Conservation (phyloP, 2,888 invertebrate genomes). For the Cyclophora punctaria region DNA sequence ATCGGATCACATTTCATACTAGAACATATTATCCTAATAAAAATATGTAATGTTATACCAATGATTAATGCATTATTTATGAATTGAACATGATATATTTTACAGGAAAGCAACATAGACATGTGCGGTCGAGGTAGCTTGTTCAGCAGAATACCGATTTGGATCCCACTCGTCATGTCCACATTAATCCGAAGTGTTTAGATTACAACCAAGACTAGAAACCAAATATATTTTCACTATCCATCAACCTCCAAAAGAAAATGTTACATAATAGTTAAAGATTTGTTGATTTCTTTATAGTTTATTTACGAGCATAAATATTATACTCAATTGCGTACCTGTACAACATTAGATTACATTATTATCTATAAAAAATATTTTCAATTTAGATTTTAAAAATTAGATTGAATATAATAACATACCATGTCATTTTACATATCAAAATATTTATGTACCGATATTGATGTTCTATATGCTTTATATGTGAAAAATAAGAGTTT, state of each 20-base stretch:
- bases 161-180: conserved; percentile 31
- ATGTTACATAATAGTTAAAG: background rate
- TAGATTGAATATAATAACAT: conserved; percentile 24
- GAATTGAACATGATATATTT: conserved; percentile 2
- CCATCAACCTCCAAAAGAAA: conserved; percentile 3
- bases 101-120: conserved; percentile 79
- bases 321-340: too few relatives aligned
- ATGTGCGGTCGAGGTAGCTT: conserved; percentile 75
- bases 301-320: conserved; percentile 2
- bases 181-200: conserved; percentile 7
- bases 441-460: conserved; percentile 4
- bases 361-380: conserved; percentile 14
- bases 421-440: conserved; percentile 59
- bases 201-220: too few relatives aligned
- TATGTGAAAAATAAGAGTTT: background rate
- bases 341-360: conserved; percentile 6
- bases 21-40: too few relatives aligned
- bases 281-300: conserved; percentile 10
- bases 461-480: conserved; percentile 1
- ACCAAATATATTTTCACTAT: conserved; percentile 6
- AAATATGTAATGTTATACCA: too few relatives aligned
- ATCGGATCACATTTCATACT: too few relatives aligned
- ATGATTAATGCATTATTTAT: too few relatives aligned
- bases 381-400: conserved; percentile 13
- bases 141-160: conserved; percentile 28